Evolutionary conservation across 2,888 invertebrate species (phyloP), one percentile per base, ranked within the genome.

Genomic region (Odontocolon sp.): DNA sequence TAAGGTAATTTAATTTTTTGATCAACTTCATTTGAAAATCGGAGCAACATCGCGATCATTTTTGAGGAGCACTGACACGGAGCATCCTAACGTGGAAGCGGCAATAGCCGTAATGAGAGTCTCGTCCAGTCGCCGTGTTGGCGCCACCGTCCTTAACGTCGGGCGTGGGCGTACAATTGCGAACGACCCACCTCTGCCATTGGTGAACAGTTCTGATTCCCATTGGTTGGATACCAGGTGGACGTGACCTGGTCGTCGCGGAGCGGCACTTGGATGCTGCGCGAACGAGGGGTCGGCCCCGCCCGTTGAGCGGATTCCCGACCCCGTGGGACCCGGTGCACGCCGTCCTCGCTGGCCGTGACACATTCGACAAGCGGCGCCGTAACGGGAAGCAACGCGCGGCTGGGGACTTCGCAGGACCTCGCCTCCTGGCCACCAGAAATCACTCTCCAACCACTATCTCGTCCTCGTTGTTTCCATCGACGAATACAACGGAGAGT

Each of bases 301-400:
- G 82, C 82, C 82, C 64, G 59, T 52, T 21, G 56, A 64, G 73
- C 68, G 78, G 80, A 82, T 66, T 77, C 63, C 82, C 85, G 83
- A 86, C 88, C 90, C 90, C 89, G 85, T 84, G 90, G 90, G 89
- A 89, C 88, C 81, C 83, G 81, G 84, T 84, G 86, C 89, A 83
- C 83, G 87, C 88, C 86, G 88, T 85, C 86, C 87, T 86, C 84
- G 85, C 87, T 84, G 87, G 86, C 88, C 88, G 89, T 90, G 90
- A 90, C 90, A 90, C 90, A 90, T 90, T 90, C 90, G 90, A 90
- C 90, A 90, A 90, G 90, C 89, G 89, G 88, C 89, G 88, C 88
- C 88, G 90, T 90, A 90, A 90, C 90, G 89, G 88, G 89, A 90
- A 90, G 87, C 89, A 90, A 90, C 90, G 90, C 87, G 90, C 89